Base-by-base conservation (phyloP, 1,140 invertebrate species). In the Drosophila pallidifrons region DNA sequence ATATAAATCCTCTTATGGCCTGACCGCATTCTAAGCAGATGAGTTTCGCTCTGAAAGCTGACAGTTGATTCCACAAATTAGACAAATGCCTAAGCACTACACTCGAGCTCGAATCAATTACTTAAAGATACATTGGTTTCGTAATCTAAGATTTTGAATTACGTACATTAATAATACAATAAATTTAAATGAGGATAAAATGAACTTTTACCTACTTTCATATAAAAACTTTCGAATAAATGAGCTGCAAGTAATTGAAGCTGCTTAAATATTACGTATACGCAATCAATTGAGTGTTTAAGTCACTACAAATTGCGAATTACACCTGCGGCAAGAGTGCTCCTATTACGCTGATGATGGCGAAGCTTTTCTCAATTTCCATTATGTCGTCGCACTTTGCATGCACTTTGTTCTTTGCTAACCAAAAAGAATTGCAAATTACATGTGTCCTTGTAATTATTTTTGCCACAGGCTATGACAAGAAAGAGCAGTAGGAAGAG, bases 401-500 rank as follows among this genome's bases (percentile, higher is more conserved):
- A 41, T 45, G 32, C 20, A 58, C 43, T 66, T 66, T 35, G 25
- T 46, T 64, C 38, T 47, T 38, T 20, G 30, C 16, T 25, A 47
- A 47, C 35, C 55, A 81, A 83, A 83, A 73, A 63, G 81, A 83
- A 83, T 85, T 67, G 43, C 60, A 81, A 85, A 85, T 85, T 86
- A 78, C 82, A 85, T 85, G 77, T 85, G 81, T 65, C 45, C 47
- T 16, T 63, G 46, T 75, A 81, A 85, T 70, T 80, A 77, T 83
- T 71, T 85, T 74, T 45, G 73, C 81, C 77, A 46, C 64, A 52
- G 68, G 64, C 55, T n/a, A 28, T 35, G 52, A 13, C 28, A 5
- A 47, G 46, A 20, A 11, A 2, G 2, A 8, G 3, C 2, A 20
- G n/a, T 3, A 47, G 8, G 45, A 10, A 38, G 35, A 38, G 38